Evolutionary conservation across 1,140 invertebrate species (phyloP).

Genomic region (Drosophila repleta): DNA sequence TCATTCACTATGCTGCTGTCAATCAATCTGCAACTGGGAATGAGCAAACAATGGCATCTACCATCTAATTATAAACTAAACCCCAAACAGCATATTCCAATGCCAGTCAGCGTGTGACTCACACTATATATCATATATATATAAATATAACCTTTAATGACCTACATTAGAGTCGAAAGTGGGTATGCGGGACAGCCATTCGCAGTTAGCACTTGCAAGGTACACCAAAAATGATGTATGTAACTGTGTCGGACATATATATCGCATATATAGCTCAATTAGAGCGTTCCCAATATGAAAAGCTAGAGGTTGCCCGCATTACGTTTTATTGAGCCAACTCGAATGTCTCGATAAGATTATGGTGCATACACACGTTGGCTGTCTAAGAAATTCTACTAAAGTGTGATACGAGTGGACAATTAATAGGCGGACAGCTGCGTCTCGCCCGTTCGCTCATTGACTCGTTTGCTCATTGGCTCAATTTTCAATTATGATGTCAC

Average conservation of each 20-base stretch:
- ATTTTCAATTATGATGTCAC: slow-evolving; percentile 78
- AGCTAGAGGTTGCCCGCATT: slow-evolving; percentile 35
- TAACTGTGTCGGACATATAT: slow-evolving; percentile 30
- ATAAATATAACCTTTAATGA: slow-evolving; percentile 60
- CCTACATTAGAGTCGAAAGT: slow-evolving; percentile 52
- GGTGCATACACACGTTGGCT: neutral
- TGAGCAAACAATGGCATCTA: slow-evolving; percentile 54
- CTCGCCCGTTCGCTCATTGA: neutral
- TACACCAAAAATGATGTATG: slow-evolving; percentile 45
- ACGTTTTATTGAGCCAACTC: slow-evolving; percentile 18
- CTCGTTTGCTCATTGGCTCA: slow-evolving; percentile 11
- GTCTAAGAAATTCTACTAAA: slow-evolving; percentile 13
- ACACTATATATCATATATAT: slow-evolving; percentile 24
- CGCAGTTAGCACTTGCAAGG: slow-evolving; percentile 42
- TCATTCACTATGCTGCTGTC: neutral
- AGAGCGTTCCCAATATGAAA: slow-evolving; percentile 39
- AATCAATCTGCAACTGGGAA: slow-evolving; percentile 28
- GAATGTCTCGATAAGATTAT: slow-evolving; percentile 41
- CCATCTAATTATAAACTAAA: slow-evolving; percentile 48
- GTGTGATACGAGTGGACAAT: slow-evolving; percentile 27
- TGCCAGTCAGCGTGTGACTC: slow-evolving; percentile 45
- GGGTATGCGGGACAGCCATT: slow-evolving; percentile 1
- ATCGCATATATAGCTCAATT: slow-evolving; percentile 38
- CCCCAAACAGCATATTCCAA: slow-evolving; percentile 34
- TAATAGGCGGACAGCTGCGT: slow-evolving; percentile 17